Evolutionary conservation across 2,888 invertebrate species (phyloP), one percentile per base, ranked within the genome.

Genomic region (Andrena praecox): DNA sequence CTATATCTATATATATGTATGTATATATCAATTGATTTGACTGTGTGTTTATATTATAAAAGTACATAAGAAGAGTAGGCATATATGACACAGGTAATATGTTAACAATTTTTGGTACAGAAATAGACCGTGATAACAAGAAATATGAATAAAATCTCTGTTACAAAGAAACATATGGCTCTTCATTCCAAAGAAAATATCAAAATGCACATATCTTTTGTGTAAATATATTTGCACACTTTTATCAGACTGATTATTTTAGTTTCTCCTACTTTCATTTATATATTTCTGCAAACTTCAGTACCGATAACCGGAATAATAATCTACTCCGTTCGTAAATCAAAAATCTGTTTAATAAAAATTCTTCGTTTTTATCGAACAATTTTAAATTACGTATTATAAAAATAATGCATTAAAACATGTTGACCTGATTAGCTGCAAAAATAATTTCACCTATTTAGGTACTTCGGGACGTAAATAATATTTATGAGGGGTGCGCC

Each of bases 31-130:
- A 35, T 59, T 60, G 12, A 82, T 70, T 69, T 66, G 54, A 71
- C 62, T 59, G 70, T 82, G 50, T 74, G 50, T 67, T 70, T 71
- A 72, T 60, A 16, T 54, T 72, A 72, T 35, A 20, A 48, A 33
- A 27, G 71, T 71, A 68, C 70, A 27, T 60, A 48, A 62, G 16
- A 67, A n/a, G 24, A 27, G 71, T 56, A 64, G 52, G 52, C 29
- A 70, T 79, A 70, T 27, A 75, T 56, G 48, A 72, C 66, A 60
- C 20, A 62, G 69, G 35, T 67, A 68, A 70, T 74, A 48, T 62
- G 73, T 80, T 73, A 63, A 71, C 42, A 60, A 70, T 56, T 84
- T 84, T 84, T 84, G 76, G 84, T 82, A 84, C 84, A 77, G 77
- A 62, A 76, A 84, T 79, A 76, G 77, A 67, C 76, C 24, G 48